A percentile compares a stretch with the other conserved stretches of the same genome.
These are phyloP conservation scores for Agrilus mali DNA, from an alignment of 2,888 invertebrate species.

Conservation along the genomic window DNA sequence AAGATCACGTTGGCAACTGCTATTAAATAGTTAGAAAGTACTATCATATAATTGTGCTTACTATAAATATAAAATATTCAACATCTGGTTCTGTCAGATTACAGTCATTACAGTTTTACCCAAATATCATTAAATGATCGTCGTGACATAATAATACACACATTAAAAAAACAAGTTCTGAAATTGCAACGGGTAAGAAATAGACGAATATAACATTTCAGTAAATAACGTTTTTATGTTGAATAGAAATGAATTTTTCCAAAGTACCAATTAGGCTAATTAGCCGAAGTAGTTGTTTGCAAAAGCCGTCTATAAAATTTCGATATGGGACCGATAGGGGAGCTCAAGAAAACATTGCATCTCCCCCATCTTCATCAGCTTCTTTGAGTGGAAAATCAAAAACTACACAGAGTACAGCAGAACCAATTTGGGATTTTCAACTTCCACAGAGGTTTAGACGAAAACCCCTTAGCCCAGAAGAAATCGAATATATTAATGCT, in stretches of 20 bases:
- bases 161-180: too few relatives aligned
- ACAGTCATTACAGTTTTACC: too few relatives aligned
- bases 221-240: too few relatives aligned
- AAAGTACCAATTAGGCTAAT: slow-evolving; percentile 17
- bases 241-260: slow-evolving; percentile 7
- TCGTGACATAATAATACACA: too few relatives aligned
- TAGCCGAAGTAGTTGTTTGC: slow-evolving; percentile 19
- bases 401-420: slow-evolving; percentile 11
- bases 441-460: slow-evolving; percentile 28
- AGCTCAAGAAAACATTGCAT: slow-evolving; percentile 12
- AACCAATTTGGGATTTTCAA: slow-evolving; percentile 29
- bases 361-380: slow-evolving; percentile 7
- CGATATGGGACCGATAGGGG: slow-evolving; percentile 26
- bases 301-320: slow-evolving; percentile 27
- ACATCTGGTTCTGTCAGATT: too few relatives aligned
- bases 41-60: too few relatives aligned
- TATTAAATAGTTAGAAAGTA: too few relatives aligned
- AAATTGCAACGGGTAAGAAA: too few relatives aligned
- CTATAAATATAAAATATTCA: too few relatives aligned
- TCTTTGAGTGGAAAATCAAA: slow-evolving; percentile 7
- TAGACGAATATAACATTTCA: too few relatives aligned
- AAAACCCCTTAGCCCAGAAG: slow-evolving; percentile 26
- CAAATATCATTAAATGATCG: too few relatives aligned
- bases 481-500: slow-evolving; percentile 31
- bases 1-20: too few relatives aligned